Base-by-base conservation (phyloP, 64 coral and sea anemone genomes). In the Anthopleura sola region DNA sequence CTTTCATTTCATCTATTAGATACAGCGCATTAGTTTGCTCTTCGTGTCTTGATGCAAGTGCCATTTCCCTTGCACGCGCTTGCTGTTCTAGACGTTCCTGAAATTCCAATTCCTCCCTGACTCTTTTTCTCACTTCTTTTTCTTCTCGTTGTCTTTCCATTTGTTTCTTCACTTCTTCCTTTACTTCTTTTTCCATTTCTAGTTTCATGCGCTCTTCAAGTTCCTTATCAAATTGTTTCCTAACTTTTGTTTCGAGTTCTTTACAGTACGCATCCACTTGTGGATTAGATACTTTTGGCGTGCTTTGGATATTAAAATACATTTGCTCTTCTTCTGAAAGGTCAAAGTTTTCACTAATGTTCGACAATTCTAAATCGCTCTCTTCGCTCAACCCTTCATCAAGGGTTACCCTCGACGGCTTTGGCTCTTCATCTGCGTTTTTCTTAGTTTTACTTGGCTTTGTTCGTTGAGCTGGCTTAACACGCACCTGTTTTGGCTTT, bases 301-400 rank as follows among this genome's bases (percentile, higher is more conserved):
- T 86, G 62, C 54, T 54, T 21, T 86, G 69, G 11, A 86, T 29
- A 33, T 84, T 66, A 56, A 86, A 91, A 82, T 91, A 91, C 71
- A 86, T 39, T 78, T 91, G 69, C 49, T 91, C 89, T 7, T 91
- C 89, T 18, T 81, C 64, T 68, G 48, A 32, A 37, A 68, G 54
- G 2, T 47, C 16, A 49, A 80, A 84, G 12, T 91, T 46, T 64
- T 91, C 89, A 33, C 55, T 81, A 23, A 91, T 81, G 9, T 91
- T 84, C 2, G 89, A 91, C 47, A 91, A 75, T 62, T 91, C 84
- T 19, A 91, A 82, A 6, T 91, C 89, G 15, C 89, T 91, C 16
- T 91, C 82, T 18, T 31, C 89, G 56, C 89, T 91, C 55, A 91
- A 75, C 3, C 75, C 84, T 24, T 58, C 83, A 21, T 31, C 82